A percentile compares a stretch with the other conserved stretches of the same genome.
Evolutionary conservation across 2,888 invertebrate genomes (phyloP).

Genomic region (Synergus gifuensis): DNA sequence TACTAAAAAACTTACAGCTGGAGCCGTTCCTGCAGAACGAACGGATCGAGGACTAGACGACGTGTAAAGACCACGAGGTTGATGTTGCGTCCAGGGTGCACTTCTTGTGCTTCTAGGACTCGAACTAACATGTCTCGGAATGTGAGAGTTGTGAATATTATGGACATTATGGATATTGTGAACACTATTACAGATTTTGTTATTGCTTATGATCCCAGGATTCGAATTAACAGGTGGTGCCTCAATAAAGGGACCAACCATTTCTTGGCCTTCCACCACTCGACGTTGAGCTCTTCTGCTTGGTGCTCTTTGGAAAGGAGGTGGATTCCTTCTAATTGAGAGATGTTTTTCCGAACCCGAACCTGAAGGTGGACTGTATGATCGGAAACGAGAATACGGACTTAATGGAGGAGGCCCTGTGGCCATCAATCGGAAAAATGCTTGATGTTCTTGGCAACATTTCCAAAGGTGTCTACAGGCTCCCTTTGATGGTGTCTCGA

Average conservation of each 20-base stretch:
- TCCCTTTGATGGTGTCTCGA: conserved; percentile 93
- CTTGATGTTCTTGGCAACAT: conserved; percentile 97
- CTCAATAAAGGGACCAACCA: conserved; percentile 75
- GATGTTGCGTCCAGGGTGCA: conserved; percentile 88
- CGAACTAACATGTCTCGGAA: conserved; percentile 66
- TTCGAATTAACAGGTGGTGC: conserved; percentile 61
- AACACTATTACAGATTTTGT: conserved; percentile 58
- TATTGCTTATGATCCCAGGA: conserved; percentile 61
- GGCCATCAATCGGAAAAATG: conserved; percentile 92
- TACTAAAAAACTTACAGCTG: conserved; percentile 68
- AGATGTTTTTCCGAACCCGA: conserved; percentile 73
- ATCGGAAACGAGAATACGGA: conserved; percentile 75
- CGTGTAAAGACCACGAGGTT: conserved; percentile 87
- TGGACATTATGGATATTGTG: conserved; percentile 50
- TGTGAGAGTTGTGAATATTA: conserved; percentile 50
- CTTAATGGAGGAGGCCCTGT: conserved; percentile 78
- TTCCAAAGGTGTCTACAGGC: conserved; percentile 98
- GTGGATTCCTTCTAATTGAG: conserved; percentile 80
- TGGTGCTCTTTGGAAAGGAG: conserved; percentile 88
- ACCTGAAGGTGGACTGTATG: conserved; percentile 73
- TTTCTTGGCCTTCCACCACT: conserved; percentile 81
- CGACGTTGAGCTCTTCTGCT: conserved; percentile 87
- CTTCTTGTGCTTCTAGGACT: conserved; percentile 90
- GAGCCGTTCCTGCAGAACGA: conserved; percentile 82
- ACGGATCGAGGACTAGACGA: conserved; percentile 91